Base-by-base conservation (phyloP, 2,888 invertebrate species). In the Isotomurus palustris region DNA sequence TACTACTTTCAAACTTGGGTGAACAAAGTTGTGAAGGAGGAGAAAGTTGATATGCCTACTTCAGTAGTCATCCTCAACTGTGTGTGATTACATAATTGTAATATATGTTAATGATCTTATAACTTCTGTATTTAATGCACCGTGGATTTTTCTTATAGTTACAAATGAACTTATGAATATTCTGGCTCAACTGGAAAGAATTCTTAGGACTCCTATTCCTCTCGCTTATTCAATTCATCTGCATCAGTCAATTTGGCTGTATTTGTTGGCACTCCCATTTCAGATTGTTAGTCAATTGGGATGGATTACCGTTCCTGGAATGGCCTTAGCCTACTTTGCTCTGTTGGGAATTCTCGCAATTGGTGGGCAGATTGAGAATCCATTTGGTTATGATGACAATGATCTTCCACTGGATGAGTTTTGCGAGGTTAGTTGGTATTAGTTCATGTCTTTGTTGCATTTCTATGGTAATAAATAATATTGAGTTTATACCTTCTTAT, bases 371-470 rank as follows among this genome's bases (percentile, higher is more conserved):
- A 64, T 62, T 32, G 64, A 64, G 27, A 64, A 64, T 38, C 62
- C 64, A n/a, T 64, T 64, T 52, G 62, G 64, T 3, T 52, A 57
- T 29, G 64, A 64, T 43, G 56, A 58, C 27, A 64, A 64, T 54
- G 61, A 62, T 40, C 47, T 60, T 3, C 43, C 43, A 8, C 25
- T 43, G 22, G 43, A 43, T 21, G 22, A 43, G 21, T 43, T 43
- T 43, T 43, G 43, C 14, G 43, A 43, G 21, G 43, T 43, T 6
- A 40, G 19, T 32, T 32, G 32, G 32, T n/a, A n/a, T n/a, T n/a
- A n/a, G n/a, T n/a, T n/a, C n/a, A n/a, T n/a, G n/a, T n/a, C n/a
- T n/a, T n/a, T n/a, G n/a, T n/a, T n/a, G n/a, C n/a, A n/a, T n/a
- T n/a, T n/a, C n/a, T n/a, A n/a, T n/a, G n/a, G n/a, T n/a, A n/a